Base-by-base conservation (phyloP, 2,797 vertebrate species). In the Parambassis ranga region DNA sequence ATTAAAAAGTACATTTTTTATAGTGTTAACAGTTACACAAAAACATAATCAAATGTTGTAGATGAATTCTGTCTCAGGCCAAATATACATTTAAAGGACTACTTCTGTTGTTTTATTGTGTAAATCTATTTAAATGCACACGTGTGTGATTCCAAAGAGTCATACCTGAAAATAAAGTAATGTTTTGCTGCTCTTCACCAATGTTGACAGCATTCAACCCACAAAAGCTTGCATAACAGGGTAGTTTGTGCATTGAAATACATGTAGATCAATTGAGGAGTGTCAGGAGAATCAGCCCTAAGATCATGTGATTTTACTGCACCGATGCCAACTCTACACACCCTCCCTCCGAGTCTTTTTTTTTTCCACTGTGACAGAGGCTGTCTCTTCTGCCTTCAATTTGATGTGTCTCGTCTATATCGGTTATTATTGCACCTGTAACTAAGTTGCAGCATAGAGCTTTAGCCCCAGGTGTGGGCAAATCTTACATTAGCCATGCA, bases 401-500 rank as follows among this genome's bases (percentile, higher is more conserved):
- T 78, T 22, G 27, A 7, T 14, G 55, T 11, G 52, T 51, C 41
- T 32, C 31, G 38, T 73, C 57, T 20, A 9, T 65, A 71, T 79
- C 66, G 36, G 44, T 51, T 35, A 52, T 62, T 30, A n/a, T 72
- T 58, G 61, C 53, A 57, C 22, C 37, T 60, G 43, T 79, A 47
- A 85, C 74, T 37, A 61, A 75, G 74, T 78, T 67, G 51, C 31
- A 52, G 66, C 48, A 27, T 13, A 61, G 50, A 60, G 81, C 77
- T 79, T 55, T 39, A 79, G 71, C 82, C 66, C 48, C 73, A 31
- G 82, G 83, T 33, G 4, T 65, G 74, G 79, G 63, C 37, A 6
- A 61, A 46, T 73, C 65, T 68, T 57, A 68, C 79, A 79, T 82
- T 84, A 81, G 65, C 74, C 68, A 70, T 77, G 74, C 70, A 72